Evolutionary conservation across 2,113 vertebrate species (phyloP), one percentile per base, ranked within the genome.

Genomic region (Chionodraco myersi): DNA sequence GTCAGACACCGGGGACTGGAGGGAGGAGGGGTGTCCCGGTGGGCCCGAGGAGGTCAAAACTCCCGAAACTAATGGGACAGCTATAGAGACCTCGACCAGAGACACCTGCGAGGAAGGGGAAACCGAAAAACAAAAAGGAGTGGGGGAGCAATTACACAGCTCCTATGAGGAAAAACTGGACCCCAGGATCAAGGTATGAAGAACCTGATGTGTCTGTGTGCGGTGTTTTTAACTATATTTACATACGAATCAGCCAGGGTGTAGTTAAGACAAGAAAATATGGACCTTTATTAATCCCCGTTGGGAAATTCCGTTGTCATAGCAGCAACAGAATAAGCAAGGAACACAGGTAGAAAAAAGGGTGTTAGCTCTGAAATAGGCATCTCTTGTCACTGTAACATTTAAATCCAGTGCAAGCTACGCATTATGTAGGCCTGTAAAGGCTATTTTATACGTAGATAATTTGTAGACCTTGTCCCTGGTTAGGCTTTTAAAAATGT

Each of bases 121-220:
- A 6, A 23, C 18, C 10, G 76, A 71, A 0, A 92, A 62, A 52
- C 77, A 49, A 30, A 87, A 77, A 45, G 73, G 59, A 14, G 56
- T 70, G 2, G 90, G 88, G 10, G 92, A 93, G 8, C 84, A 89
- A 3, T 1, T 86, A 6, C 90, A 87, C 44, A 91, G 89, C 12
- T 91, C 92, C 1, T 94, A 94, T 36, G 94, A 96, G 48, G 95
- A 96, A 81, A 94, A 96, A 47, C 83, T 96, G 83, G 95, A 96
- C 70, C 95, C 95, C 66, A 91, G 95, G 59, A 95, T 96, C 14
- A 95, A 96, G 94, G 95, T 96, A 84, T 0, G 78, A 69, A 12
- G 47, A 15, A 16, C 34, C 41, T 5, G 1, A 5, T 61, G 10
- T 52, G 5, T 5, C 5, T 11, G 3, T 51, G 48, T 13, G 4